Evolutionary conservation across 2,113 vertebrate species (phyloP).

Genomic region (Nanger granti): DNA sequence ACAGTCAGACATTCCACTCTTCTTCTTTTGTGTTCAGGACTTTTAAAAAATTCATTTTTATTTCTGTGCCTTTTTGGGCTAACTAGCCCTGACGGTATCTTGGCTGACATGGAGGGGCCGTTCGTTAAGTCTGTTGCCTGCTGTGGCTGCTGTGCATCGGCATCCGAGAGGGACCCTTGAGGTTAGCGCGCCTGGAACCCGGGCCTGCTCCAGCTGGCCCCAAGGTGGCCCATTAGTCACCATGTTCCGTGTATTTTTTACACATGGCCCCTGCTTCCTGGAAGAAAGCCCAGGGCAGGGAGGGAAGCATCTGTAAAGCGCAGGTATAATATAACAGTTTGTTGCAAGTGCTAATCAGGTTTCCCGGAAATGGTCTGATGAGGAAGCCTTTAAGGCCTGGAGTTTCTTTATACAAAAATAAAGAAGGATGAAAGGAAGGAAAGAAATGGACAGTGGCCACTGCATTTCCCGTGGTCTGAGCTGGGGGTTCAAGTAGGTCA

Average conservation of each 20-base stretch:
- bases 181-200: background rate
- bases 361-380: background rate
- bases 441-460: too few species aligned
- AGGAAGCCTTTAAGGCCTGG: background rate
- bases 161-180: background rate
- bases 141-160: background rate
- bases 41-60: slow-evolving; percentile 6
- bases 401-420: background rate
- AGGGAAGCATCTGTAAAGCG: background rate
- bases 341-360: slow-evolving; percentile 29
- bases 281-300: background rate
- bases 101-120: background rate
- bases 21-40: background rate
- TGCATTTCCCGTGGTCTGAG: accelerated
- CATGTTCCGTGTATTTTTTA: background rate
- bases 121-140: background rate
- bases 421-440: background rate
- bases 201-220: background rate
- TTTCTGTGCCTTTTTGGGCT: slow-evolving; percentile 27
- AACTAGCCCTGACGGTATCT: slow-evolving; percentile 16
- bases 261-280: background rate
- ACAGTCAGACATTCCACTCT: background rate
- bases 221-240: background rate
- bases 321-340: slow-evolving; percentile 34
- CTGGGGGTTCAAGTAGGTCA: too few species aligned